phyloP scores from a whole-genome alignment of 1,140 invertebrate genomes.

The Caenorhabditis inopinata region DNA sequence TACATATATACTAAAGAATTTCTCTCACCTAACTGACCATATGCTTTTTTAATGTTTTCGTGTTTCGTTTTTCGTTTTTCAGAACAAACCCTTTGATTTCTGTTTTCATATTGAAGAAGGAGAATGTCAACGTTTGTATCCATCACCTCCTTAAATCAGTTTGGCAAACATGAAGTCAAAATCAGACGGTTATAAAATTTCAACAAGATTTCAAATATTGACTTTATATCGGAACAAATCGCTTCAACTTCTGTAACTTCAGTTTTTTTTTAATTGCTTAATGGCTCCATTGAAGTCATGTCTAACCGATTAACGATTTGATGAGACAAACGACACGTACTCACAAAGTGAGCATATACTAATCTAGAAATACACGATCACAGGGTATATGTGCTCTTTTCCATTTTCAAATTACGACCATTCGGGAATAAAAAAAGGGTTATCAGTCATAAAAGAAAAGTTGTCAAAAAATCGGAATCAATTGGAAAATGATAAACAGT shows the following conservation, averaged over 20 bases:
- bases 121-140: too few species aligned
- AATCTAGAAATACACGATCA: background rate
- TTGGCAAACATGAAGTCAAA: background rate
- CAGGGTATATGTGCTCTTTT: background rate
- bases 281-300: too few species aligned
- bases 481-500: background rate
- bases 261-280: too few species aligned
- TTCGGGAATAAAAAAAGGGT: too few species aligned
- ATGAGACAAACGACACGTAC: background rate
- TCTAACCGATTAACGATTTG: too few species aligned
- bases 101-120: too few species aligned
- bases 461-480: background rate
- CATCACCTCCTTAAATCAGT: too few species aligned
- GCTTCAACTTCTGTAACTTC: too few species aligned
- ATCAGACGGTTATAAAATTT: too few species aligned
- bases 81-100: background rate
- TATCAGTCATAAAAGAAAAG: too few species aligned
- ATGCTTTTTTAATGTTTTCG: background rate
- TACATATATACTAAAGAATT: conserved; percentile 8
- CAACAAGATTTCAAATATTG: too few species aligned
- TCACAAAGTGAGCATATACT: background rate
- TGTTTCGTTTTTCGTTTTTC: background rate
- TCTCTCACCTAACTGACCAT: background rate
- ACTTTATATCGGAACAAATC: too few species aligned
- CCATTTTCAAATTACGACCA: background rate